Evolutionary conservation across 2,888 invertebrate genomes (phyloP).

Genomic region (Taphrorychus bicolor): DNA sequence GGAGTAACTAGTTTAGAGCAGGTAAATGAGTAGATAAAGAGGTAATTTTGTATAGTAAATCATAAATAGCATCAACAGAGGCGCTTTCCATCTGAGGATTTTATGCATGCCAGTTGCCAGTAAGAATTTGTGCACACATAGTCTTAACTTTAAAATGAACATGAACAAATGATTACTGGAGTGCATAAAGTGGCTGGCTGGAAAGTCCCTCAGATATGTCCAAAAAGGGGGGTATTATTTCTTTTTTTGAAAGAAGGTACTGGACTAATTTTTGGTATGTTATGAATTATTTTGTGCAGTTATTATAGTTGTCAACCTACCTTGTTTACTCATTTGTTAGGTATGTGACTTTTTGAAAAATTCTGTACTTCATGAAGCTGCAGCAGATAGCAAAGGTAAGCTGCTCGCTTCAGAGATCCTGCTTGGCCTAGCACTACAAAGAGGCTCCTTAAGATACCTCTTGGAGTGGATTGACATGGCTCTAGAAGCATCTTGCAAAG

Average conservation of each 20-base stretch:
- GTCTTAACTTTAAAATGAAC: no score
- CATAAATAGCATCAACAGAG: neutral
- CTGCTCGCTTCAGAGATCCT: conserved; percentile 63
- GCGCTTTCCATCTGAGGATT: no score
- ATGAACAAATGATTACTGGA: no score
- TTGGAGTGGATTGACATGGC: conserved; percentile 71
- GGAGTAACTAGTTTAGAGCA: conserved; percentile 64
- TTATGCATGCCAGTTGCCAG: no score
- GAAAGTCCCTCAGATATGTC: no score
- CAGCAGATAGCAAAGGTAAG: conserved; percentile 61
- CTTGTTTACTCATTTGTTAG: conserved; percentile 5
- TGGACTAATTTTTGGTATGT: neutral
- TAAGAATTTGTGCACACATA: no score
- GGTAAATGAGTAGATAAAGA: no score
- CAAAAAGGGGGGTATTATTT: no score
- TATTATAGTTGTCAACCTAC: neutral
- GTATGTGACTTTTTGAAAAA: conserved; percentile 60
- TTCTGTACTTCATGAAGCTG: conserved; percentile 61
- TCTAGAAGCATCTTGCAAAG: conserved; percentile 55
- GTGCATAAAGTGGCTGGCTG: no score
- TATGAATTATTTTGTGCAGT: neutral
- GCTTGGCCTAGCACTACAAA: conserved; percentile 65
- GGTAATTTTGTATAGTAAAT: no score
- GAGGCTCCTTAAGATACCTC: conserved; percentile 66
- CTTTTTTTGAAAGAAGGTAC: no score